Percentiles rank a stretch among this genome's conserved stretches.
These are phyloP conservation scores for Bubo blakistoni DNA, from an alignment of 2,113 vertebrate species.

Conservation along the genomic window DNA sequence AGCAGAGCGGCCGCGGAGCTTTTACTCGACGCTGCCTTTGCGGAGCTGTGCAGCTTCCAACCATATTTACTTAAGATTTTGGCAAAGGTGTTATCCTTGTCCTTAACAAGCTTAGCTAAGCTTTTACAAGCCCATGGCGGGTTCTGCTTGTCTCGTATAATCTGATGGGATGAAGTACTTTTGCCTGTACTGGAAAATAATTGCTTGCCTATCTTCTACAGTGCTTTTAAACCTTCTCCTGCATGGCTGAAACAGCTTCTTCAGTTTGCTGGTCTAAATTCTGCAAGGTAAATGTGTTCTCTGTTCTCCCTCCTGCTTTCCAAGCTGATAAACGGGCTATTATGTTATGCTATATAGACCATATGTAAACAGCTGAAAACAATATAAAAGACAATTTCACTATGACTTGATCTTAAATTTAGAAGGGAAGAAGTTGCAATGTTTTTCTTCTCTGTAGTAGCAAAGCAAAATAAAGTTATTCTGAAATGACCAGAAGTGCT, in stretches of 20 bases:
- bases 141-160: conserved; percentile 9
- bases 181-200: neutral
- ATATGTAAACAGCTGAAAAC: neutral
- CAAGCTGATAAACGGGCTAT: neutral
- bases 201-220: neutral
- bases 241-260: neutral
- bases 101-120: neutral
- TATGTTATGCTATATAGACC: neutral
- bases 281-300: neutral
- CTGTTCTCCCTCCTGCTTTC: neutral
- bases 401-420: neutral
- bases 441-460: neutral
- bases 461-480: neutral
- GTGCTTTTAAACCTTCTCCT: neutral
- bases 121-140: neutral
- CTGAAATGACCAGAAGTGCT: neutral
- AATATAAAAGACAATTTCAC: neutral
- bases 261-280: neutral
- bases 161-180: neutral
- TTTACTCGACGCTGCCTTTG: neutral
- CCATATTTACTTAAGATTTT: neutral
- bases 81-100: neutral
- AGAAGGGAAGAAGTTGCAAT: neutral
- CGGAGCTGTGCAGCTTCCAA: neutral
- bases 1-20: neutral